Evolutionary conservation across 2,888 invertebrate species (phyloP), one percentile per base, ranked within the genome.

Genomic region (Cynaeus angustus): DNA sequence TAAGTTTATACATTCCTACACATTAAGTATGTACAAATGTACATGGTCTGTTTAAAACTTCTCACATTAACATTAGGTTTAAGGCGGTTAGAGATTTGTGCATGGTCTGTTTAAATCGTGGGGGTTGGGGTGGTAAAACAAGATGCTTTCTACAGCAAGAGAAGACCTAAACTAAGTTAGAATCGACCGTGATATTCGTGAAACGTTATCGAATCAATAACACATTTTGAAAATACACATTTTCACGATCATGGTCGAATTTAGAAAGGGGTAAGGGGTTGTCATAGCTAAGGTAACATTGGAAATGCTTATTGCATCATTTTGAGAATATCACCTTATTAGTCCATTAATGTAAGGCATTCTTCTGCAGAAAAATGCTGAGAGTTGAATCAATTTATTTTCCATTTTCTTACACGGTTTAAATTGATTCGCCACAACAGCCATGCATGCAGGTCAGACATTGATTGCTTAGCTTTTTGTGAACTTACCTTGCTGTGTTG

Each of bases 401-500:
- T 41, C 37, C 9, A 3, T 26, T 33, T 30, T 16, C 26, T 28
- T n/a, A n/a, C 6, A 12, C 33, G 53, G 73, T 78, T 80, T 81
- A 80, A 82, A 81, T 81, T 82, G 80, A 81, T 82, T 80, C 79
- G 74, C 62, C 70, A 73, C 74, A 73, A 75, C 74, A 78, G 73
- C 68, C 71, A 68, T 75, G 80, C 77, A 80, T 77, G 79, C 78
- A 78, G 81, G 78, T 78, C 43, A 48, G 55, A 66, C 46, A 66
- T 37, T 37, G 30, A 52, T 26, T 9, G 33, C 9, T 50, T 37
- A 48, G 30, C 52, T 46, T 37, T 43, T 28, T 28, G 21, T 8
- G 21, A 33, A 66, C 9, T 67, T 90, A 94, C 94, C 93, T 94
- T 94, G 86, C 93, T 92, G 75, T 91, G 89, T 87, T 85, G 85